These are phyloP conservation scores for Spatula versicolor DNA, from an alignment of 2,797 vertebrate species.

Conservation along the genomic window DNA sequence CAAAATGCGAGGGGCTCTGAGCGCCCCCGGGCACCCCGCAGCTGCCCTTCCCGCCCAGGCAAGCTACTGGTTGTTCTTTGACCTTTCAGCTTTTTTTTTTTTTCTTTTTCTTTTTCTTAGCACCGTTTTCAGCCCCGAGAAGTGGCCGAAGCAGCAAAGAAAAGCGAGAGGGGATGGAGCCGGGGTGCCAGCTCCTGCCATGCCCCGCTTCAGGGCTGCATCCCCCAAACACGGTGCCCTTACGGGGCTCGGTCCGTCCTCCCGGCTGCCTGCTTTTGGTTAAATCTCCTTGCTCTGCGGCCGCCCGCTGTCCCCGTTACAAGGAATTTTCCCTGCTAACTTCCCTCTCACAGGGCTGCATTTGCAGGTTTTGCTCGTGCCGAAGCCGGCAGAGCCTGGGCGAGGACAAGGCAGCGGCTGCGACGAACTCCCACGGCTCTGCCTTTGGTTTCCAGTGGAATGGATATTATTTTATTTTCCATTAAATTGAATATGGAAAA, in stretches of 20 bases:
- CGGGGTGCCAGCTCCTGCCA: rapidly evolving
- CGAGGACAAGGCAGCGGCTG: neutral
- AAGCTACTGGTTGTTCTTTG: slow-evolving; percentile 1
- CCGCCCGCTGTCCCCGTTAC: neutral
- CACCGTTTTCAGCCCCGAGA: rapidly evolving
- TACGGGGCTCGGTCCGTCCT: rapidly evolving
- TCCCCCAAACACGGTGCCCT: neutral
- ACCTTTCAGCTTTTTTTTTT: neutral
- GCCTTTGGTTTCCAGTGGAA: neutral
- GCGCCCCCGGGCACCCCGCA: neutral
- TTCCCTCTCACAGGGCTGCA: neutral
- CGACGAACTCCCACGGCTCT: neutral
- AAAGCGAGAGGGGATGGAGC: neutral
- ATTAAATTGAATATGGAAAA: neutral
- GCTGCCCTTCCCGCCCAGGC: slow-evolving; percentile 2
- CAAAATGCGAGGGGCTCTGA: neutral
- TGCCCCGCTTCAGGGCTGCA: neutral
- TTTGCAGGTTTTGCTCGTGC: neutral
- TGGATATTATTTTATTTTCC: too few relatives aligned
- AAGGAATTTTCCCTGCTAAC: neutral
- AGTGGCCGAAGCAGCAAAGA: neutral
- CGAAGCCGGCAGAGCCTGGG: neutral
- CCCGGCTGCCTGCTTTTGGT: rapidly evolving
- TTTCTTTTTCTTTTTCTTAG: rapidly evolving
- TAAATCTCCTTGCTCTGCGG: neutral